Conservation (phyloP, 2,888 invertebrate species). For the Mayetiola destructor region DNA sequence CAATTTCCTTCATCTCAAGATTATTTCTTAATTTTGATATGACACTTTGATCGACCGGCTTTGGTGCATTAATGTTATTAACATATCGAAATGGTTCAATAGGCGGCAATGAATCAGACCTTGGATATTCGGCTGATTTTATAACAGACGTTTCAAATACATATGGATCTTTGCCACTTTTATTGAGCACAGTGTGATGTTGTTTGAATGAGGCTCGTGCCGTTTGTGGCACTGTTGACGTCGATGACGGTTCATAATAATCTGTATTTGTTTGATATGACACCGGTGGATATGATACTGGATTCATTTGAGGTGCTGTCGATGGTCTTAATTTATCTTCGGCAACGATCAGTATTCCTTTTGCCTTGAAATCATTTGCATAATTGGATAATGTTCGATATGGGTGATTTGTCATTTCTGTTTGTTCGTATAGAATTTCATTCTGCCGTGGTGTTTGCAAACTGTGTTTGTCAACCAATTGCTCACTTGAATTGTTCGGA, state of each 20-base stretch:
- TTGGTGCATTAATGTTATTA: conserved; percentile 18
- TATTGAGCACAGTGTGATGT: conserved; percentile 36
- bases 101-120: conserved; percentile 4
- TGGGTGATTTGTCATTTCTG: neutral
- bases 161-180: conserved; percentile 30
- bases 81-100: conserved; percentile 23
- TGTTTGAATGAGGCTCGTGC: conserved; percentile 30
- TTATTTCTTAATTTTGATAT: conserved; percentile 55
- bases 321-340: conserved; percentile 29
- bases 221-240: conserved; percentile 15
- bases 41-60: conserved; percentile 54
- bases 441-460: neutral
- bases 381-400: neutral
- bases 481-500: neutral
- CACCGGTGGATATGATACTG: neutral
- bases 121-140: neutral
- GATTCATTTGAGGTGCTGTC: conserved; percentile 22
- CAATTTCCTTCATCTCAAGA: conserved; percentile 48
- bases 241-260: conserved; percentile 16
- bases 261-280: neutral
- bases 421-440: neutral
- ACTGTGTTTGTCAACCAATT: too few relatives aligned
- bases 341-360: too few relatives aligned
- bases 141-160: neutral
- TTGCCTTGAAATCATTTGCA: neutral